A percentile compares a stretch with the other conserved stretches of the same genome.
Evolutionary conservation across 2,797 vertebrate species (phyloP).

Genomic region (Halcyon badia): DNA sequence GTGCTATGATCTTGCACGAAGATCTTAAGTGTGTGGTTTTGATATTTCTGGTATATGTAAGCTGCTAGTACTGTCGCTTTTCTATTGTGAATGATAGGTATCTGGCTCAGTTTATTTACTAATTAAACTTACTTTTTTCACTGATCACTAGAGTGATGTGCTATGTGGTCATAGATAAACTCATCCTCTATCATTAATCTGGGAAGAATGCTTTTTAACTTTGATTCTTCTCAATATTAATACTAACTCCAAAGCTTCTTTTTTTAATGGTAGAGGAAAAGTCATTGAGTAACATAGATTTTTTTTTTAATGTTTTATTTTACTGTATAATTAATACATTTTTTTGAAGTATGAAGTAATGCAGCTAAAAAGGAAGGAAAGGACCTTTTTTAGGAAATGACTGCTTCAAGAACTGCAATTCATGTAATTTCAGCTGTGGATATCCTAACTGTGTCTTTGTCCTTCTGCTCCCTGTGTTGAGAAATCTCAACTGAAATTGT

Average conservation of each 20-base stretch:
- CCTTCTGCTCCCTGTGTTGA: not conserved
- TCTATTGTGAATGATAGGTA: not conserved
- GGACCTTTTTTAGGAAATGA: not conserved
- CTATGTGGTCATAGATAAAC: not conserved
- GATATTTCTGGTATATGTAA: not conserved
- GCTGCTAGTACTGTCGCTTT: not conserved
- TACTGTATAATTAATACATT: not conserved
- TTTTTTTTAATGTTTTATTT: not conserved
- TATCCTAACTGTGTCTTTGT: not conserved
- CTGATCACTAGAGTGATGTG: not conserved
- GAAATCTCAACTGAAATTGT: not conserved
- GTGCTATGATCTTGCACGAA: not conserved
- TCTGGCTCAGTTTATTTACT: not conserved
- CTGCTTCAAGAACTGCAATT: not conserved
- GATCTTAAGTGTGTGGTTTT: not conserved
- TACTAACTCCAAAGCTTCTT: not conserved
- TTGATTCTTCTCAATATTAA: not conserved
- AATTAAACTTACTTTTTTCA: not conserved
- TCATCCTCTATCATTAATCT: not conserved
- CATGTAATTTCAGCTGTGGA: not conserved
- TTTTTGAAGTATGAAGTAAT: not conserved
- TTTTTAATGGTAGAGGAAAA: not conserved
- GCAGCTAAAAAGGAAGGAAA: not conserved
- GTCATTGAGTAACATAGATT: not conserved
- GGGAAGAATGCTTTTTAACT: not conserved